Evolutionary conservation across 2,797 vertebrate species (phyloP).

Genomic region (Diceros bicornis): DNA sequence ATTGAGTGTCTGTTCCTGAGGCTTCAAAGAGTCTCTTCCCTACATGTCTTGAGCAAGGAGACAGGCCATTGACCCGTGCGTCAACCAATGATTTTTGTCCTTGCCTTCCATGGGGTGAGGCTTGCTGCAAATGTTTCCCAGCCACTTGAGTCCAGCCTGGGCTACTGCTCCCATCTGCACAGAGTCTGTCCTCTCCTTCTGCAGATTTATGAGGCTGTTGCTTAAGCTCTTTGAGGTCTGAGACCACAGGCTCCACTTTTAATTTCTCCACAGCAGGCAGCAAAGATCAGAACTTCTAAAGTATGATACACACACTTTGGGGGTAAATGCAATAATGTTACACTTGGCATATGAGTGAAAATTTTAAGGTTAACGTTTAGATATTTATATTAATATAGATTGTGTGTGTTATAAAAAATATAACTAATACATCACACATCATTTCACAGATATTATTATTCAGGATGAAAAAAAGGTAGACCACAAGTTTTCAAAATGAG

Average conservation of each 20-base stretch:
- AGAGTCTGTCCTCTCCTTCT: not conserved
- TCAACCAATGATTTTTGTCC: conserved; percentile 1
- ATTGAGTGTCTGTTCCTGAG: not conserved
- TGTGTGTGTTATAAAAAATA: not conserved
- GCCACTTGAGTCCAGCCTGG: not conserved
- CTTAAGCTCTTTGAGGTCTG: not conserved
- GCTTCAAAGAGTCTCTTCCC: not conserved
- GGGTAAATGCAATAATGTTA: not conserved
- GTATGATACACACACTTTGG: not conserved
- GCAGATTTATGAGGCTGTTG: not conserved
- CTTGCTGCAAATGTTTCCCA: not conserved
- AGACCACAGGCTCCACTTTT: not conserved
- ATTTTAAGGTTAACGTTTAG: conserved; percentile 27
- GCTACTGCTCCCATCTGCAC: too few species aligned
- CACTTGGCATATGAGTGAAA: not conserved
- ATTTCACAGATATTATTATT: conserved; percentile 51
- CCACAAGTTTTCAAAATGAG: not conserved
- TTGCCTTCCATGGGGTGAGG: not conserved
- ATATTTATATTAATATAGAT: not conserved
- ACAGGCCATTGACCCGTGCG: not conserved
- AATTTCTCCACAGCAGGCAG: not conserved
- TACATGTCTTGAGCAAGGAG: conserved; percentile 45
- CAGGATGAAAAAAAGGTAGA: not conserved
- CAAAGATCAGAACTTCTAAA: not conserved
- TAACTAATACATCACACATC: not conserved